phyloP scores from a whole-genome alignment of 2,113 vertebrate species.

The Cinclus cinclus region DNA sequence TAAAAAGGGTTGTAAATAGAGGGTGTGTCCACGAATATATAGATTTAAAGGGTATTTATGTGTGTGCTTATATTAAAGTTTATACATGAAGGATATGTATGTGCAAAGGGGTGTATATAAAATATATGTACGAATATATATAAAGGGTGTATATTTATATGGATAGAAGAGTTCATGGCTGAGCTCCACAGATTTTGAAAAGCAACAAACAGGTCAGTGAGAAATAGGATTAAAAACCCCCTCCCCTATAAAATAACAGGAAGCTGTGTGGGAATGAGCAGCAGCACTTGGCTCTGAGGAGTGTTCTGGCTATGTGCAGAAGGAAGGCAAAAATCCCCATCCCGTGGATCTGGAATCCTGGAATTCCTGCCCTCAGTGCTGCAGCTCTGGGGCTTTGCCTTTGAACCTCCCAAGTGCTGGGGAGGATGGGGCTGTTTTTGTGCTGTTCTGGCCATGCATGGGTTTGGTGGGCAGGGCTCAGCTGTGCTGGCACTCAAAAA shows the following conservation, averaged over 20 bases:
- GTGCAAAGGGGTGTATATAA: not conserved
- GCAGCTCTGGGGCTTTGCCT: not conserved
- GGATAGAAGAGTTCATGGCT: not conserved
- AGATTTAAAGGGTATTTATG: not conserved
- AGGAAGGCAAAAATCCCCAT: not conserved
- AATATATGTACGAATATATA: not conserved
- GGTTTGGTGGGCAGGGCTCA: not conserved
- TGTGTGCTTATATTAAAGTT: not conserved
- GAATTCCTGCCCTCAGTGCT: not conserved
- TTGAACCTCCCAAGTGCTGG: not conserved
- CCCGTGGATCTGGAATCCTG: not conserved
- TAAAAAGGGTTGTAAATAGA: not conserved
- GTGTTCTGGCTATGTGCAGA: not conserved
- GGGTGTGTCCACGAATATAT: too few species aligned
- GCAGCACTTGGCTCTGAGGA: not conserved
- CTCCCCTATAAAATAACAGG: not conserved
- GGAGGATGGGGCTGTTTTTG: not conserved
- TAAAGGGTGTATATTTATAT: not conserved
- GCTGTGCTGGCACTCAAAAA: not conserved
- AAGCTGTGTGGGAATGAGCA: not conserved
- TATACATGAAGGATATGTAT: not conserved
- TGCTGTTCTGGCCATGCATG: not conserved
- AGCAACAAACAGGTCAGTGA: rapidly evolving
- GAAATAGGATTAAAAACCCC: not conserved
- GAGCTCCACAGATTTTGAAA: not conserved